Evolutionary conservation across 2,797 vertebrate species (phyloP).

Genomic region (Zenarchopterus dispar): DNA sequence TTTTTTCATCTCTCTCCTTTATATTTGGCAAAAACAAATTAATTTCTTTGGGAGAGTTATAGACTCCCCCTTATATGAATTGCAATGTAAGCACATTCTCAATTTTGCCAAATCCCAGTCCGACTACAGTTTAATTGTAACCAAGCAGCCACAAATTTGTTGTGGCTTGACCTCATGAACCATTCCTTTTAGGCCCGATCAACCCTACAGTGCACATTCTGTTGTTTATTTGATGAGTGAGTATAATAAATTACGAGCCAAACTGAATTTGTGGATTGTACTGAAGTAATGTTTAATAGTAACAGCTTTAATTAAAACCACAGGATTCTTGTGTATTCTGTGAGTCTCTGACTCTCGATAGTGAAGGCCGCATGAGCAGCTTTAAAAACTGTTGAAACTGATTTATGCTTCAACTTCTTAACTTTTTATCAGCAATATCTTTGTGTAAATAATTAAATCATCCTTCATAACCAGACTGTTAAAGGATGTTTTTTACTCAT

Average conservation of each 20-base stretch:
- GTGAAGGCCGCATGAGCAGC: too few species aligned
- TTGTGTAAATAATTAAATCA: too few species aligned
- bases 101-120: conserved; percentile 40
- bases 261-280: not conserved
- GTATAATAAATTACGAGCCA: conserved; percentile 4
- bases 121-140: conserved; percentile 28
- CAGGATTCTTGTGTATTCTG: too few species aligned
- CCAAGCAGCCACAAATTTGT: conserved; percentile 41
- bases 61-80: conserved; percentile 33
- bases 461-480: too few species aligned
- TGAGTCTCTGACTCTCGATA: too few species aligned
- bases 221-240: conserved; percentile 57
- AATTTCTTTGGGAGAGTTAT: conserved; percentile 55
- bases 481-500: too few species aligned
- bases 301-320: too few species aligned
- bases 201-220: conserved; percentile 49
- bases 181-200: conserved; percentile 54
- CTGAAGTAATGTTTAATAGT: too few species aligned
- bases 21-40: conserved; percentile 59
- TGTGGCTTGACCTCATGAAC: conserved; percentile 18
- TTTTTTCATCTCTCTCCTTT: conserved; percentile 39
- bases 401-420: too few species aligned
- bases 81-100: conserved; percentile 38
- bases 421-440: too few species aligned
- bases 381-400: too few species aligned